These are phyloP conservation scores for Psococerastis gibbosa DNA, from an alignment of 2,888 invertebrate genomes.

Conservation along the genomic window DNA sequence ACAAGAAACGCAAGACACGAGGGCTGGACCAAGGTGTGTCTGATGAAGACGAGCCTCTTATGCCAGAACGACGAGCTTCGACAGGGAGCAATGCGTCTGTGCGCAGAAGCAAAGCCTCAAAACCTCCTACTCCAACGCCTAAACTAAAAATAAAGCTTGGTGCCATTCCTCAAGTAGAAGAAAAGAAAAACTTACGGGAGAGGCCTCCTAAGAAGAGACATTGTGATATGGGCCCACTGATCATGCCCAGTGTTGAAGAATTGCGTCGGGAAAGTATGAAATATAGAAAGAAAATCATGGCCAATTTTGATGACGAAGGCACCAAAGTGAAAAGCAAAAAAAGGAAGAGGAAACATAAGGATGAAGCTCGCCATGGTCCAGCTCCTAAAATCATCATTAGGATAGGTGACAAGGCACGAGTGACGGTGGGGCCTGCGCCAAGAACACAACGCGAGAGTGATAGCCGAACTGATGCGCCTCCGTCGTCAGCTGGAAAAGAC, in stretches of 20 bases:
- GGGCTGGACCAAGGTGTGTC: conserved; percentile 29
- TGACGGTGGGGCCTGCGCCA: conserved; percentile 20
- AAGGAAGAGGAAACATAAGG: conserved; percentile 25
- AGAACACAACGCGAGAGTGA: conserved; percentile 15
- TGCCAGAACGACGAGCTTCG: conserved; percentile 20
- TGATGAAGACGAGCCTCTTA: conserved; percentile 27
- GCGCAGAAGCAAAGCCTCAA: conserved; percentile 10
- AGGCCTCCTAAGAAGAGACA: conserved; percentile 71
- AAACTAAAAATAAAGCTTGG: conserved; percentile 65
- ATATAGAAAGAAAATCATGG: conserved; percentile 65
- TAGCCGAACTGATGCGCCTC: conserved; percentile 16
- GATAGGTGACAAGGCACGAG: conserved; percentile 30
- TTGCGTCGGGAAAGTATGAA: conserved; percentile 73
- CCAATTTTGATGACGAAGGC: conserved; percentile 56
- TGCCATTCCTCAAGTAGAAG: conserved; percentile 17
- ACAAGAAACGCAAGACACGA: conserved; percentile 43
- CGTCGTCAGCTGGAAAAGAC: conserved; percentile 2
- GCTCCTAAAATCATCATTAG: conserved; percentile 60
- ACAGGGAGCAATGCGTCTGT: not conserved
- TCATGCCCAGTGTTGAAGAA: conserved; percentile 55
- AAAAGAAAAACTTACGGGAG: conserved; percentile 26
- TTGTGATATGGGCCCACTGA: conserved; percentile 20
- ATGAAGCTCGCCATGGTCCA: conserved; percentile 33
- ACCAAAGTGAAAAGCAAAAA: conserved; percentile 29
- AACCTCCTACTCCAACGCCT: conserved; percentile 28